Conservation (phyloP, 2,797 vertebrate genomes). For the Mycteria americana region DNA sequence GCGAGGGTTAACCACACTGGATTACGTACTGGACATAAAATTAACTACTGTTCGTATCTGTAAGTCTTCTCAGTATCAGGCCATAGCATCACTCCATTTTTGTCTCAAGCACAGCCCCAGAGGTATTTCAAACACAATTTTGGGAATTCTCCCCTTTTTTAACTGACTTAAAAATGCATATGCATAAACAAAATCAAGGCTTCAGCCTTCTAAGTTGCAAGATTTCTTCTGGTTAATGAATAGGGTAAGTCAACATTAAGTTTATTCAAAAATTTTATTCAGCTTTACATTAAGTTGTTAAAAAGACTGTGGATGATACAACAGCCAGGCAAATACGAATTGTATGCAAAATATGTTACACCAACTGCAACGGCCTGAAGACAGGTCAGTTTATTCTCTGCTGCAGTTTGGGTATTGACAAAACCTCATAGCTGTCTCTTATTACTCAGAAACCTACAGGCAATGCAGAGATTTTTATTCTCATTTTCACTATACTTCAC, state of each 20-base stretch:
- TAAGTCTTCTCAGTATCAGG: background rate
- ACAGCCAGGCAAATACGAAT: fast-evolving
- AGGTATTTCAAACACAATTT: background rate
- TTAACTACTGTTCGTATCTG: background rate
- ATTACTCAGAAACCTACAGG: background rate
- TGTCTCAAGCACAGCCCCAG: background rate
- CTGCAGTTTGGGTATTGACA: background rate
- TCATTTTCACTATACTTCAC: background rate
- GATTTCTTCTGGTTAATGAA: background rate
- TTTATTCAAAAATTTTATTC: background rate
- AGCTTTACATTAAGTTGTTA: background rate
- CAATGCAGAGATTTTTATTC: background rate
- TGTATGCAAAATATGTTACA: background rate
- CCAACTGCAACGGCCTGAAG: background rate
- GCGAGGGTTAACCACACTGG: background rate
- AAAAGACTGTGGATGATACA: background rate
- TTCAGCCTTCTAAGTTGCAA: background rate
- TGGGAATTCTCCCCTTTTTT: background rate
- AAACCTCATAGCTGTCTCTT: background rate
- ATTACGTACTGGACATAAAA: background rate
- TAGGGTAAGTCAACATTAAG: background rate
- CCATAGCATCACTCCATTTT: background rate
- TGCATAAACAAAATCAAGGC: background rate
- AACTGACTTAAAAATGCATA: background rate
- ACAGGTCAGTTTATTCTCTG: background rate